These are phyloP conservation scores for Drosophila malerkotliana DNA, from an alignment of 1,140 invertebrate genomes.

Conservation along the genomic window DNA sequence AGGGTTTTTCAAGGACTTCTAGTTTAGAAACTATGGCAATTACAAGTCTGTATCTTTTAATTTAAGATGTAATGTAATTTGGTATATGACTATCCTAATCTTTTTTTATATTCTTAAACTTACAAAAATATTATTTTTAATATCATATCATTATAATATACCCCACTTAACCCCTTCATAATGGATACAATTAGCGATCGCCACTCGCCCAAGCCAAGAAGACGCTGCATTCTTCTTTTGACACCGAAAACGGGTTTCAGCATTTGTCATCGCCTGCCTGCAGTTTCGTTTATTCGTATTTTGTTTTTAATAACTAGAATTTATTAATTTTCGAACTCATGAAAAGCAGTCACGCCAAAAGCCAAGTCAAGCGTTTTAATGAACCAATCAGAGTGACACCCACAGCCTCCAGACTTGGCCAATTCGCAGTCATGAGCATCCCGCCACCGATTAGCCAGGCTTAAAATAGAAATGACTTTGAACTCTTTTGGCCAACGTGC, in stretches of 20 bases:
- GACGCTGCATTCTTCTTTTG: conserved; percentile 40
- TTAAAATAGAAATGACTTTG: conserved; percentile 40
- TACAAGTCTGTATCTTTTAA: too few species aligned
- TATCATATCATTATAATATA: conserved; percentile 1
- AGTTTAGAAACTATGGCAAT: background rate
- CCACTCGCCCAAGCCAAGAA: conserved; percentile 16
- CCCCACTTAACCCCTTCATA: background rate
- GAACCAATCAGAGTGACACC: conserved; percentile 47
- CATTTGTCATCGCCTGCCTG: conserved; percentile 54
- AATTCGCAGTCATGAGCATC: conserved; percentile 14
- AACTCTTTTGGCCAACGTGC: conserved; percentile 43
- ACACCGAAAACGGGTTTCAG: conserved; percentile 51
- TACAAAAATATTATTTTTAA: background rate
- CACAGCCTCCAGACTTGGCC: conserved; percentile 6
- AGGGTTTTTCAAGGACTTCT: background rate
- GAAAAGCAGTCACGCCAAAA: conserved; percentile 29
- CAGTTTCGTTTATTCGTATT: conserved; percentile 37
- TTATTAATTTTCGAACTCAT: conserved; percentile 43
- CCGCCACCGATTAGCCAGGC: conserved; percentile 6
- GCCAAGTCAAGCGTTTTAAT: conserved; percentile 44
- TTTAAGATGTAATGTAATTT: too few species aligned
- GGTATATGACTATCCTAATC: too few species aligned
- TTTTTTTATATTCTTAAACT: background rate
- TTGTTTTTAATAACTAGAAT: conserved; percentile 51
- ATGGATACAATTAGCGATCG: conserved; percentile 14